These are phyloP conservation scores for Umimayanthus chanpuru DNA, from an alignment of 92 coral and sea anemone species.

Conservation along the genomic window DNA sequence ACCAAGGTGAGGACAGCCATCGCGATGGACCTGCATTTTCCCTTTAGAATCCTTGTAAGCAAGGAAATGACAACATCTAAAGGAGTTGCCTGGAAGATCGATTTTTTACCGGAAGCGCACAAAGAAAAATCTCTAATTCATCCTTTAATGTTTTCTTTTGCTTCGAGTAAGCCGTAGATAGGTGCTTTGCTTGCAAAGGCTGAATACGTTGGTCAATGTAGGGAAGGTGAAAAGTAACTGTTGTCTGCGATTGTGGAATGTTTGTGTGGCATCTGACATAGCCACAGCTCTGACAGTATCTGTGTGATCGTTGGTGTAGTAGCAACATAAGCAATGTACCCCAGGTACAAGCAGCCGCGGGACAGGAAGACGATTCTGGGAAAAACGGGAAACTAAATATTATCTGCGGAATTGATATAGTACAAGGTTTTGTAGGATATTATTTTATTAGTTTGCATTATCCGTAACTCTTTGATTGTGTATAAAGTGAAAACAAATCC, in stretches of 20 bases:
- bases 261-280: too few species aligned
- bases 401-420: too few species aligned
- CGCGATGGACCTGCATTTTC: too few species aligned
- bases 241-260: too few species aligned
- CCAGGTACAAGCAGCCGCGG: constrained; percentile 33
- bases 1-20: too few species aligned
- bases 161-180: constrained; percentile 47
- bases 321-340: constrained; percentile 32
- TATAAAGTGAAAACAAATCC: too few species aligned
- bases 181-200: constrained; percentile 4
- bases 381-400: not conserved
- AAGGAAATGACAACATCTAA: constrained; percentile 53
- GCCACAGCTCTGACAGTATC: constrained; percentile 1
- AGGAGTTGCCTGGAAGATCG: constrained; percentile 54
- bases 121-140: constrained; percentile 45
- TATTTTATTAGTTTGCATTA: too few species aligned
- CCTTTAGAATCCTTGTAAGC: constrained; percentile 55
- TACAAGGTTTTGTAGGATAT: too few species aligned
- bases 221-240: too few species aligned
- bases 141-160: constrained; percentile 46
- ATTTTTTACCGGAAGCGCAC: constrained; percentile 47
- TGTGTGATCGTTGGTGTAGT: constrained; percentile 28
- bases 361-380: constrained; percentile 34
- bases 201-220: constrained; percentile 41
- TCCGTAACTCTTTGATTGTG: too few species aligned